Evolutionary conservation across 2,888 invertebrate species (phyloP), one percentile per base, ranked within the genome.

Genomic region (Meandrusa payeni): DNA sequence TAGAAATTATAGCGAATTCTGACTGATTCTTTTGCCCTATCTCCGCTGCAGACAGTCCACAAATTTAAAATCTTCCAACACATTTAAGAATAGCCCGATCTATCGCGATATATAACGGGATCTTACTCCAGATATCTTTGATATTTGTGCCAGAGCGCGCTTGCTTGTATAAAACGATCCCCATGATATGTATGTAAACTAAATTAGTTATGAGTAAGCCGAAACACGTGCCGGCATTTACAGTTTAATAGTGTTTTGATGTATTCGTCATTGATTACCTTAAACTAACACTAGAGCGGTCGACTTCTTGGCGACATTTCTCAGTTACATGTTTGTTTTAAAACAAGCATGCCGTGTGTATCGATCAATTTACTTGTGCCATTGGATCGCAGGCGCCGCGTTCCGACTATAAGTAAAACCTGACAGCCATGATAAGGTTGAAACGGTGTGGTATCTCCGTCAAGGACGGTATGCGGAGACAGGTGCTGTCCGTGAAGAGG

Each of bases 301-400:
- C 24, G 17, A 17, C 32, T 17, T 24, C 12, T 26, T 13, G 23
- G 5, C 23, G 41, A 53, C 58, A 56, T 55, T n/a, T 57, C 47
- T 58, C 70, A 77, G 75, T 79, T 55, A 59, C 55, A 54, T 62
- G 57, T 60, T 49, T 45, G 55, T 55, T 51, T 57, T 62, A 51
- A 51, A 33, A 57, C 59, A 62, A 70, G 62, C 52, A 76, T 76
- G 76, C 59, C 71, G 76, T 61, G 70, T 70, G 41, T 42, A 23
- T 42, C 41, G 41, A 50, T 41, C 29, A 36, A 42, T 37, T 49
- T 47, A 49, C 41, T 36, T 46, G 42, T 37, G 37, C 48, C 50
- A 55, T 46, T 46, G 52, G 51, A 48, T 24, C 44, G 54, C 47
- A 42, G 55, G 55, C 56, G 57, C 50, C 42, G 46, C 41, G 23